Base-by-base conservation (phyloP, 2,888 invertebrate species). In the Acrocyrtus sp. region DNA sequence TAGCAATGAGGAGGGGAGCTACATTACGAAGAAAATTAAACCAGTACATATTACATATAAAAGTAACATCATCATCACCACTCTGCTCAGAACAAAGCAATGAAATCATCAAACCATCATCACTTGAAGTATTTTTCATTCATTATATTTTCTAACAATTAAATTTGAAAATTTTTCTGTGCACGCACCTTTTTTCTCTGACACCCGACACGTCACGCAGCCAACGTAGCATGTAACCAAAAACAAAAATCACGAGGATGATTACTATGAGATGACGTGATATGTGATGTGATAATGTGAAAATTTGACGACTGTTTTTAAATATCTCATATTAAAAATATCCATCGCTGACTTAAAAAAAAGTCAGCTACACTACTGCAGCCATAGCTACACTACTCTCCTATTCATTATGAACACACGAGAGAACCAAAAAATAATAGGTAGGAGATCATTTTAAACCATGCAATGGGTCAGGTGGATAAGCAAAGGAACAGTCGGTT, bases 31-130 rank as follows among this genome's bases (percentile, higher is more conserved):
- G n/a, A 21, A 48, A 4, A 48, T 21, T 24, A 50, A 22, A 3
- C 26, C 24, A 19, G 4, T 10, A 22, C 12, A 15, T 19, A 19
- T 15, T 50, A 26, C 39, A 39, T 12, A 45, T 29, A 45, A 22
- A 24, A 24, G 27, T 29, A 24, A 34, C 19, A 58, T 54, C 54
- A 68, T 69, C 70, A 29, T 72, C 72, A 65, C 58, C n/a, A n/a
- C n/a, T n/a, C n/a, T n/a, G n/a, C n/a, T n/a, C n/a, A n/a, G n/a
- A n/a, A n/a, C n/a, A 21, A 19, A 48, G 22, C 48, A 72, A 72
- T 72, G 65, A 72, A 72, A 65, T 72, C 72, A 72, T 69, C 75
- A 72, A 72, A 69, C 58, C 75, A 72, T 75, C 75, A 75, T 68
- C 75, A 68, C 66, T 69, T 58, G 66, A 47, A 70, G 62, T 70